Conservation (phyloP, 30 jellyfish, hydroid and myxozoan species). For the Morbakka virulenta region DNA sequence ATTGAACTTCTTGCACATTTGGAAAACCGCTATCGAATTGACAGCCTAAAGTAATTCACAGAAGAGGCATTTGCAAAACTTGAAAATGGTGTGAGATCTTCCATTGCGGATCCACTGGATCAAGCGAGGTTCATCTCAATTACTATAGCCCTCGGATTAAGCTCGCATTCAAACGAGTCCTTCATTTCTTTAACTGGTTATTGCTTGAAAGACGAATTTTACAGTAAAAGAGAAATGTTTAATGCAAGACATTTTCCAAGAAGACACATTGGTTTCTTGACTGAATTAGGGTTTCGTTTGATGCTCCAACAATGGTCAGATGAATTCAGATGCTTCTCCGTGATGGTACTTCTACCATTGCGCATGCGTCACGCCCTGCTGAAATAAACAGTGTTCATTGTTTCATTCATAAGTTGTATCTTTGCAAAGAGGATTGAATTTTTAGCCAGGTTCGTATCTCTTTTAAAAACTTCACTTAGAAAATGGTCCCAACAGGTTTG, state of each 20-base stretch:
- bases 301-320: constrained; percentile 51
- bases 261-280: constrained; percentile 43
- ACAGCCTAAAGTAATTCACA: constrained; percentile 32
- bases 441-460: no score
- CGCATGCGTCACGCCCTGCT: constrained; percentile 31
- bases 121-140: constrained; percentile 44
- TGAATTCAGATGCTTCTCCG: constrained; percentile 54
- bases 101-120: constrained; percentile 23
- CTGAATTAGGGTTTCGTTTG: constrained; percentile 30
- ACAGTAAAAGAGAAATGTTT: constrained; percentile 44
- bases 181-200: constrained; percentile 45
- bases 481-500: no score
- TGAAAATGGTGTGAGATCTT: constrained; percentile 10
- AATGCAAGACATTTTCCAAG: constrained; percentile 56
- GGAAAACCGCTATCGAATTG: constrained; percentile 44
- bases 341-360: constrained; percentile 69
- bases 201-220: constrained; percentile 47
- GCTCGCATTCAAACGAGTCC: constrained; percentile 57
- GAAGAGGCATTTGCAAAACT: constrained; percentile 32
- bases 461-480: no score
- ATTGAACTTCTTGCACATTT: constrained; percentile 43
- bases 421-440: constrained; percentile 21
- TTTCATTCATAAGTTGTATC: constrained; percentile 41
- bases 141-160: constrained; percentile 60
- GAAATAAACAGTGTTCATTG: constrained; percentile 54